Evolutionary conservation across 2,888 invertebrate species (phyloP).

Genomic region (Cantharis rufa): DNA sequence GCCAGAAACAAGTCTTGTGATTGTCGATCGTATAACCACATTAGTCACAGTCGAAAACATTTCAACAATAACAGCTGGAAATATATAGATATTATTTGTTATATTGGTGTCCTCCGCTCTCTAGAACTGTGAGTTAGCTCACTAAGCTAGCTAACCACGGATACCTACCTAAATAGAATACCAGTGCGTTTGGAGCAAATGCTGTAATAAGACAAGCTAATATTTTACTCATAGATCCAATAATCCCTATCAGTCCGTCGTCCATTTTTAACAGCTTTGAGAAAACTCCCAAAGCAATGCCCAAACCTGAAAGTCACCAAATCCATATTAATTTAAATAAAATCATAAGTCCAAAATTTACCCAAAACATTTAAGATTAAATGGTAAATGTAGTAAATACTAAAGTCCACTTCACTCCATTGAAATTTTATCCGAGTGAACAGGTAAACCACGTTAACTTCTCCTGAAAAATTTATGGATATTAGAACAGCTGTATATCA

Average conservation of each 20-base stretch:
- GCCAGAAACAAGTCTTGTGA: conserved; percentile 60
- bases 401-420: background rate
- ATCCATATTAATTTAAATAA: no score
- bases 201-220: conserved; percentile 47
- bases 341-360: background rate
- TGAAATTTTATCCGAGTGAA: background rate
- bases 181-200: conserved; percentile 43
- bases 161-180: conserved; percentile 50
- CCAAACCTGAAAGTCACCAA: conserved; percentile 11
- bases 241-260: conserved; percentile 49
- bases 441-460: background rate
- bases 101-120: no score
- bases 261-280: conserved; percentile 46
- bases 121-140: no score
- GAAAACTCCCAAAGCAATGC: conserved; percentile 47
- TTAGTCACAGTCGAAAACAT: conserved; percentile 56
- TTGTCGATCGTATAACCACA: conserved; percentile 63
- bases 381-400: conserved; percentile 69
- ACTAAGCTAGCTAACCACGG: no score
- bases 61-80: conserved; percentile 59
- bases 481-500: background rate
- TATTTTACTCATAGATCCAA: conserved; percentile 50
- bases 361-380: conserved; percentile 64
- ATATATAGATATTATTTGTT: no score
- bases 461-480: background rate